Conservation (phyloP, 1,140 invertebrate genomes). For the Mya arenaria region DNA sequence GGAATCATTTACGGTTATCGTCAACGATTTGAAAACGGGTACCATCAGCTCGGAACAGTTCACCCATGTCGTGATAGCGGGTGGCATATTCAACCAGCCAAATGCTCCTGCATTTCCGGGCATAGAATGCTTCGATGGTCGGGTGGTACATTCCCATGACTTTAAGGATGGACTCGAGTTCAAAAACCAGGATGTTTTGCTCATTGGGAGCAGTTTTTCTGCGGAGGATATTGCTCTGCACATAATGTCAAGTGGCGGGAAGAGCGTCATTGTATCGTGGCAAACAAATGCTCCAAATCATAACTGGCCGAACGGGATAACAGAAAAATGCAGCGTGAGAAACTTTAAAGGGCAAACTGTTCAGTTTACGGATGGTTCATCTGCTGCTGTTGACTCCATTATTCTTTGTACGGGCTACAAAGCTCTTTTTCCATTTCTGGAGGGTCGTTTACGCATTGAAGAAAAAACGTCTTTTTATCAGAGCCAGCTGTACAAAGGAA, state of each 20-base stretch:
- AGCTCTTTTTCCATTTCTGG: constrained; percentile 35
- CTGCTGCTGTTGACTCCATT: constrained; percentile 26
- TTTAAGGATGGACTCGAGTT: constrained; percentile 27
- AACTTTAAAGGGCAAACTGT: constrained; percentile 3
- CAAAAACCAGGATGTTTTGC: constrained; percentile 38
- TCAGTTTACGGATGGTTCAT: constrained; percentile 44
- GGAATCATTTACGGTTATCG: constrained; percentile 39
- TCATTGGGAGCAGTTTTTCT: constrained; percentile 37
- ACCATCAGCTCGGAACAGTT: background rate
- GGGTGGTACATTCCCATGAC: constrained; percentile 52
- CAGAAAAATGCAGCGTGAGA: constrained; percentile 22
- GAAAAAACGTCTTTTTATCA: constrained; percentile 12
- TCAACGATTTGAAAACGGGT: background rate
- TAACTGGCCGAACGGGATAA: constrained; percentile 20
- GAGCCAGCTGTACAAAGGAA: constrained; percentile 41
- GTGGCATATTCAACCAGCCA: constrained; percentile 5
- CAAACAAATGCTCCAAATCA: background rate
- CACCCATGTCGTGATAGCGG: background rate
- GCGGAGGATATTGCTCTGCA: constrained; percentile 45
- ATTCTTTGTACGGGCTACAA: constrained; percentile 48
- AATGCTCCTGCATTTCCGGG: constrained; percentile 28
- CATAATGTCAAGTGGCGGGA: constrained; percentile 35
- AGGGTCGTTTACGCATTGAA: constrained; percentile 1
- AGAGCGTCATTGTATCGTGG: background rate
- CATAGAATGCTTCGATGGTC: constrained; percentile 18